A percentile compares a stretch with the other conserved stretches of the same genome.
These are phyloP conservation scores for Philereme transversata DNA, from an alignment of 2,888 invertebrate genomes.

Conservation along the genomic window DNA sequence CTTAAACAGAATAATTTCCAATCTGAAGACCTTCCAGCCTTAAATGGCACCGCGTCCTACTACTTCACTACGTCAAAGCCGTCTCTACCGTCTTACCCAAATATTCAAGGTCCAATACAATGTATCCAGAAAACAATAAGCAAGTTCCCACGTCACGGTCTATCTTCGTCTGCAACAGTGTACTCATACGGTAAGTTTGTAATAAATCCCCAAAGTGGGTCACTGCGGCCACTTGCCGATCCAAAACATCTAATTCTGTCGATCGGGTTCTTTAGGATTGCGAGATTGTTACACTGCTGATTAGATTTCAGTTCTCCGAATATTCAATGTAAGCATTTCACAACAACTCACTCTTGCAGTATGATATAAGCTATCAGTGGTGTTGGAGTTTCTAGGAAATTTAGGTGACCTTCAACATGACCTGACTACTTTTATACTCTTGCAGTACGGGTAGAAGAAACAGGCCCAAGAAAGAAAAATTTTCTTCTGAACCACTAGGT, in stretches of 20 bases:
- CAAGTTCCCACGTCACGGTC: constrained; percentile 31
- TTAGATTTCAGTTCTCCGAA: constrained; percentile 20
- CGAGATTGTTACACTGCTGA: constrained; percentile 23
- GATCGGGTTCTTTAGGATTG: constrained; percentile 38
- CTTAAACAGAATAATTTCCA: too few relatives aligned
- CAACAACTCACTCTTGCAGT: too few relatives aligned
- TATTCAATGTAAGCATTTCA: constrained; percentile 1
- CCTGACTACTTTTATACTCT: too few relatives aligned
- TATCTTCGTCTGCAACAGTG: constrained; percentile 39
- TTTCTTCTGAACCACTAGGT: too few relatives aligned
- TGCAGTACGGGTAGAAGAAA: too few relatives aligned
- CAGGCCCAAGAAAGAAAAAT: too few relatives aligned
- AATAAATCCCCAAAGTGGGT: constrained; percentile 38
- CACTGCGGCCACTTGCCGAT: constrained; percentile 28
- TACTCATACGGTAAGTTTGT: constrained; percentile 28
- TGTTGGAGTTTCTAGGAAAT: too few relatives aligned
- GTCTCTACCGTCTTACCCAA: not conserved
- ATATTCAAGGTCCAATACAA: constrained; percentile 37
- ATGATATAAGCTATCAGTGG: too few relatives aligned
- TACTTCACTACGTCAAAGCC: too few relatives aligned
- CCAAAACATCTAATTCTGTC: constrained; percentile 71
- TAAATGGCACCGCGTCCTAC: too few relatives aligned
- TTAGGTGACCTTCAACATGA: too few relatives aligned
- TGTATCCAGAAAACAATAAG: constrained; percentile 45
- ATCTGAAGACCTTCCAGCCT: too few relatives aligned